Evolutionary conservation across 2,888 invertebrate species (phyloP).

Genomic region (Drosophila birchii): DNA sequence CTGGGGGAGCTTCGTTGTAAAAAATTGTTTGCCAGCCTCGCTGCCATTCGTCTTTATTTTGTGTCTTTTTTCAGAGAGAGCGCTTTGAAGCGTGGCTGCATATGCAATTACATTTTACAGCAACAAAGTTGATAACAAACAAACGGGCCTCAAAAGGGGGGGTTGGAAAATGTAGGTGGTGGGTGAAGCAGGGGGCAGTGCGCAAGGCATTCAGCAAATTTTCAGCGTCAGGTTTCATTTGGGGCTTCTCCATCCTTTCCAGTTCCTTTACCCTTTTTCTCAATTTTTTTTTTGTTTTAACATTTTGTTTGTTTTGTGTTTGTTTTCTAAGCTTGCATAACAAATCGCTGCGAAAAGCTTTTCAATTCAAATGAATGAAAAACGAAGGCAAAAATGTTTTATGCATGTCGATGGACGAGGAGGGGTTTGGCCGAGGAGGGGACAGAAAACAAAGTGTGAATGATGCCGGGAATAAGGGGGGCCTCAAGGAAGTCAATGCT

Average conservation of each 20-base stretch:
- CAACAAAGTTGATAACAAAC: constrained; percentile 75
- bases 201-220: constrained; percentile 67
- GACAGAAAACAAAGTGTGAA: constrained; percentile 66
- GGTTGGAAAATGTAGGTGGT: neutral
- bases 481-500: constrained; percentile 26
- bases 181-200: constrained; percentile 18
- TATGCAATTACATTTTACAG: constrained; percentile 75
- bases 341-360: constrained; percentile 71
- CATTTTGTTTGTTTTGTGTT: constrained; percentile 58
- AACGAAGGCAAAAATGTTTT: constrained; percentile 66
- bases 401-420: constrained; percentile 56
- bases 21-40: constrained; percentile 43
- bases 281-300: constrained; percentile 22
- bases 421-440: neutral
- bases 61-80: constrained; percentile 25
- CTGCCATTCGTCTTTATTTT: constrained; percentile 37
- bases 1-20: constrained; percentile 26
- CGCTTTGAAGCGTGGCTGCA: constrained; percentile 71
- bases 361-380: constrained; percentile 74
- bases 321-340: constrained; percentile 75
- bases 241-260: constrained; percentile 33
- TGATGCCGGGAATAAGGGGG: constrained; percentile 51
- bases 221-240: constrained; percentile 67
- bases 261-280: constrained; percentile 20
- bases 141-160: constrained; percentile 25